These are phyloP conservation scores for Zaprionus ornatus DNA, from an alignment of 1,140 invertebrate genomes.

Conservation along the genomic window DNA sequence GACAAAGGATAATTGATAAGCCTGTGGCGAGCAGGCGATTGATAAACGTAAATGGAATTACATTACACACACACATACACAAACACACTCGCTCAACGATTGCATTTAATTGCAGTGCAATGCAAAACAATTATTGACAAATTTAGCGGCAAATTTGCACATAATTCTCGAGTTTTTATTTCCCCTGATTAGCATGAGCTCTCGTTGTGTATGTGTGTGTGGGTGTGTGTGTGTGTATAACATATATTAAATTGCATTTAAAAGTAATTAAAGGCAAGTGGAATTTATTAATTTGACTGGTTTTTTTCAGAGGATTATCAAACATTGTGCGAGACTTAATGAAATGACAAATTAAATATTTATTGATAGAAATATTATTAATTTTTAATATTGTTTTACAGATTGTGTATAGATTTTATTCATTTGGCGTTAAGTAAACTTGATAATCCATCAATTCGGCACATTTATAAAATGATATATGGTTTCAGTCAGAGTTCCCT, in stretches of 20 bases:
- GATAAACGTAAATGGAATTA: constrained; percentile 2
- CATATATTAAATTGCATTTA: background rate
- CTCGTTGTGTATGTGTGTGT: background rate
- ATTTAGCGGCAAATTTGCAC: constrained; percentile 25
- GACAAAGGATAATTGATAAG: constrained; percentile 48
- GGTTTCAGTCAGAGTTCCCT: background rate
- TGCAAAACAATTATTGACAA: constrained; percentile 30
- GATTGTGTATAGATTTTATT: no score
- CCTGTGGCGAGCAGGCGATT: constrained; percentile 29
- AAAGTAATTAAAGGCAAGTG: background rate
- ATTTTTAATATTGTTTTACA: background rate
- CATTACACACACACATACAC: constrained; percentile 2
- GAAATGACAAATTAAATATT: background rate
- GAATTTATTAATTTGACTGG: background rate
- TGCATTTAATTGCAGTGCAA: constrained; percentile 39
- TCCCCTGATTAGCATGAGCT: background rate
- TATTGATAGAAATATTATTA: background rate
- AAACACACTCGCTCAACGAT: background rate
- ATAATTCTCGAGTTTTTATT: constrained; percentile 10
- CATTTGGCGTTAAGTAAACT: no score
- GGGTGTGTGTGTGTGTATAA: background rate
- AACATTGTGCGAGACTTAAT: background rate
- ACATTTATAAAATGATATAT: background rate
- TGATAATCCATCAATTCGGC: no score
- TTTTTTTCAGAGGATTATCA: background rate